phyloP scores from a whole-genome alignment of 2,113 vertebrate genomes.

The Hyaena hyaena region DNA sequence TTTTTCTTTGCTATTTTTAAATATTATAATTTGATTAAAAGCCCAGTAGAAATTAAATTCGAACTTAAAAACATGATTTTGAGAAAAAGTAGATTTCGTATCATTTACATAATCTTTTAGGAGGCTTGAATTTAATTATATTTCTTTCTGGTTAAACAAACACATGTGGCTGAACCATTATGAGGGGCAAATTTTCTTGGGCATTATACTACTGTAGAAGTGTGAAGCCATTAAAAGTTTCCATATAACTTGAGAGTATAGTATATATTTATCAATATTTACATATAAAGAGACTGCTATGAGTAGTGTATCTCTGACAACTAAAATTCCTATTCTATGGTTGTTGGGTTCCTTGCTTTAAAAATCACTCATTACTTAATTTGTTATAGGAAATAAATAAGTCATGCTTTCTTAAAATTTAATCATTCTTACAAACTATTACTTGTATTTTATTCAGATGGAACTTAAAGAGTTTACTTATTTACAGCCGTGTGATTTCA shows the following conservation, averaged over 20 bases:
- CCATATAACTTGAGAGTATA: background rate
- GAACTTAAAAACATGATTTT: background rate
- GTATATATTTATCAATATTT: background rate
- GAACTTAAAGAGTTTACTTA: background rate
- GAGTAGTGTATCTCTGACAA: background rate
- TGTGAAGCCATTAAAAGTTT: background rate
- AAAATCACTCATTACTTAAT: background rate
- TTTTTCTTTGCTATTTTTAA: background rate
- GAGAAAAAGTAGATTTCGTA: constrained; percentile 2
- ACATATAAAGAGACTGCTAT: background rate
- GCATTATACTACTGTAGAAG: background rate
- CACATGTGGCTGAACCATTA: background rate
- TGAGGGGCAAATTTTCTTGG: background rate
- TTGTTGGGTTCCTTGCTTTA: background rate
- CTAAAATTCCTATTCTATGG: background rate
- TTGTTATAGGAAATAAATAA: background rate
- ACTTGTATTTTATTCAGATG: constrained; percentile 22
- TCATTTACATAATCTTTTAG: background rate
- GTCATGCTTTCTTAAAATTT: background rate
- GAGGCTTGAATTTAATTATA: background rate
- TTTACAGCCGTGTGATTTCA: background rate
- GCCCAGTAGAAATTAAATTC: background rate
- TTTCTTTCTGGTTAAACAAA: constrained; percentile 15
- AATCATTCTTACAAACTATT: background rate
- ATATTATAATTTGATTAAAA: constrained; percentile 34